Evolutionary conservation across 2,113 vertebrate genomes (phyloP).

Genomic region (Phalacrocorax brasilianus): DNA sequence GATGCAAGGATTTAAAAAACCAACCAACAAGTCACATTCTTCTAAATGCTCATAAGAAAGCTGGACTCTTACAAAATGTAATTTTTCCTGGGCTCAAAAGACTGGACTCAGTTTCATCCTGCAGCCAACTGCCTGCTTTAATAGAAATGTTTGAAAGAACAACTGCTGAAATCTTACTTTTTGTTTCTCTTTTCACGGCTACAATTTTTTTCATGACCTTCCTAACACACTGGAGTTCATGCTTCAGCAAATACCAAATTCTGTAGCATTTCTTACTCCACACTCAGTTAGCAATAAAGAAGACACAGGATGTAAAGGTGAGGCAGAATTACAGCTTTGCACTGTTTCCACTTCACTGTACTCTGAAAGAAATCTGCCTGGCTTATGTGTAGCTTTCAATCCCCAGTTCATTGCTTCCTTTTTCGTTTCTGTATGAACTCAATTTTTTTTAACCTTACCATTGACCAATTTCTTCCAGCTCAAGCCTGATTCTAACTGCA

Average conservation of each 20-base stretch:
- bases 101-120: neutral
- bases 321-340: neutral
- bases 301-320: neutral
- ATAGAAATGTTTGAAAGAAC: neutral
- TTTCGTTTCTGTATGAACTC: neutral
- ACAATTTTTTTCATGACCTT: neutral
- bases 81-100: neutral
- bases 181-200: neutral
- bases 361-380: neutral
- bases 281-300: neutral
- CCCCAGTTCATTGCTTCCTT: neutral
- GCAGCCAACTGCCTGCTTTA: neutral
- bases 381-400: neutral
- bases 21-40: neutral
- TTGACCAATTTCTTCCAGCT: neutral
- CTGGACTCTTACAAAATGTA: neutral
- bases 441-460: neutral
- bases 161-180: neutral
- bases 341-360: neutral
- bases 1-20: neutral
- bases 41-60: neutral
- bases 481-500: neutral
- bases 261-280: neutral
- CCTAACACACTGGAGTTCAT: neutral
- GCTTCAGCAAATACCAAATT: slow-evolving; percentile 18